A percentile compares a stretch with the other conserved stretches of the same genome.
These are phyloP conservation scores for Bergia puertoricense DNA, from an alignment of 92 coral and sea anemone species.

Conservation along the genomic window DNA sequence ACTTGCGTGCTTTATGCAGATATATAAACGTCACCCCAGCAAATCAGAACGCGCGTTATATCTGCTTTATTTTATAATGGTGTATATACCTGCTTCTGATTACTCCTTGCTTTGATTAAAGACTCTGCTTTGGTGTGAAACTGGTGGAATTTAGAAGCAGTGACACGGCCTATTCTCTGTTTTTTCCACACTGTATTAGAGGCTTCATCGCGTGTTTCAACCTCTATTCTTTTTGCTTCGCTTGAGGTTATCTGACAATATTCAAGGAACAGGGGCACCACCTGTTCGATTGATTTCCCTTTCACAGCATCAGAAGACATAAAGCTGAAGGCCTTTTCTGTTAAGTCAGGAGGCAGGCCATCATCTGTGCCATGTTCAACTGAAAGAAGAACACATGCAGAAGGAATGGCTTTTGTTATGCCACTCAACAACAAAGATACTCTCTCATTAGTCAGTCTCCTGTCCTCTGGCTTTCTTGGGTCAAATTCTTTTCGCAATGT, in stretches of 20 bases:
- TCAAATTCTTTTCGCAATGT: constrained; percentile 53
- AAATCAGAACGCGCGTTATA: too few species aligned
- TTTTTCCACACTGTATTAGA: constrained; percentile 22
- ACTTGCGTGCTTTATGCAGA: too few species aligned
- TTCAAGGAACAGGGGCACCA: constrained; percentile 48
- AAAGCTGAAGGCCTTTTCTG: constrained; percentile 45
- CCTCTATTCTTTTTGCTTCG: constrained; percentile 34
- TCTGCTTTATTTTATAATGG: too few species aligned
- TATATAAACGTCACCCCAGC: too few species aligned
- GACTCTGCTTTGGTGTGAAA: constrained; percentile 11
- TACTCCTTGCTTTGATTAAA: constrained; percentile 13
- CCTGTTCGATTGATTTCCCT: constrained; percentile 48
- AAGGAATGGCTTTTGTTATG: constrained; percentile 16
- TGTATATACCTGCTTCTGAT: not conserved
- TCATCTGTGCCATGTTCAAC: constrained; percentile 50
- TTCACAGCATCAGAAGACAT: constrained; percentile 43
- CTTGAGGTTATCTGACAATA: constrained; percentile 42
- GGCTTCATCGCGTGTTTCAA: constrained; percentile 27
- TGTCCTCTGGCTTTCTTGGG: constrained; percentile 56
- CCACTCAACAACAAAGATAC: constrained; percentile 36
- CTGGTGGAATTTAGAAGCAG: constrained; percentile 17
- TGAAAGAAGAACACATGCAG: constrained; percentile 52
- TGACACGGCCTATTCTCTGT: constrained; percentile 9
- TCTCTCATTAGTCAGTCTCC: constrained; percentile 46
- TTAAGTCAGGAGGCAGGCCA: constrained; percentile 36